Percentiles rank a stretch among this genome's conserved stretches.
Conservation (phyloP, 1,140 invertebrate genomes). For the Orussus abietinus region DNA sequence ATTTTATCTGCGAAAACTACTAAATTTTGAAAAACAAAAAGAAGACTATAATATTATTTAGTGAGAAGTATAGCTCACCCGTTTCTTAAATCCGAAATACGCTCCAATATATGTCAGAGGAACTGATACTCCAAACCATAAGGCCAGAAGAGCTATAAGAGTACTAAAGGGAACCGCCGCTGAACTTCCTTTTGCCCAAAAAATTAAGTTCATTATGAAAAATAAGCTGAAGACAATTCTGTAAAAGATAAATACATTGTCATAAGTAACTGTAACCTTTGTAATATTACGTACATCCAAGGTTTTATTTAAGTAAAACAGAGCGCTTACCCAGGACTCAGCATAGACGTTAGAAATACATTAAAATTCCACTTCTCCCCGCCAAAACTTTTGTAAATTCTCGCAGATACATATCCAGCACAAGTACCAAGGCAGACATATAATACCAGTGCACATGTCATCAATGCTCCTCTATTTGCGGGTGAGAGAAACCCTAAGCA, state of each 20-base stretch:
- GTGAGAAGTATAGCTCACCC: no score
- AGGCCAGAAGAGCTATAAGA: constrained; percentile 89
- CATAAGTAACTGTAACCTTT: neutral
- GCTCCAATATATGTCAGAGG: constrained; percentile 97
- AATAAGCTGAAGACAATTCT: constrained; percentile 93
- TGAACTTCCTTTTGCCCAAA: constrained; percentile 93
- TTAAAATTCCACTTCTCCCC: constrained; percentile 99
- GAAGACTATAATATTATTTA: constrained; percentile 36
- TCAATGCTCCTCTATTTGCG: constrained; percentile 94
- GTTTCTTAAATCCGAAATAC: constrained; percentile 96
- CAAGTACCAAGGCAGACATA: constrained; percentile 94
- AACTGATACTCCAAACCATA: constrained; percentile 98
- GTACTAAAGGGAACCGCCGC: constrained; percentile 96
- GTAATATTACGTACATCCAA: no score
- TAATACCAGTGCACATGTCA: constrained; percentile 95
- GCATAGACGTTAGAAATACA: constrained; percentile 90
- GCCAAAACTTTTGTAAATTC: constrained; percentile 97
- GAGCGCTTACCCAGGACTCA: constrained; percentile 86
- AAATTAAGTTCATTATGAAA: constrained; percentile 93
- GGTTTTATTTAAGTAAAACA: constrained; percentile 6
- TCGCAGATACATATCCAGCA: constrained; percentile 92
- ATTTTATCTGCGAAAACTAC: no score
- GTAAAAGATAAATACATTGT: constrained; percentile 35
- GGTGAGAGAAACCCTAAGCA: constrained; percentile 97
- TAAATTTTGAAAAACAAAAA: no score